Evolutionary conservation across 2,113 vertebrate genomes (phyloP).

Genomic region (Lipophrys pholis): DNA sequence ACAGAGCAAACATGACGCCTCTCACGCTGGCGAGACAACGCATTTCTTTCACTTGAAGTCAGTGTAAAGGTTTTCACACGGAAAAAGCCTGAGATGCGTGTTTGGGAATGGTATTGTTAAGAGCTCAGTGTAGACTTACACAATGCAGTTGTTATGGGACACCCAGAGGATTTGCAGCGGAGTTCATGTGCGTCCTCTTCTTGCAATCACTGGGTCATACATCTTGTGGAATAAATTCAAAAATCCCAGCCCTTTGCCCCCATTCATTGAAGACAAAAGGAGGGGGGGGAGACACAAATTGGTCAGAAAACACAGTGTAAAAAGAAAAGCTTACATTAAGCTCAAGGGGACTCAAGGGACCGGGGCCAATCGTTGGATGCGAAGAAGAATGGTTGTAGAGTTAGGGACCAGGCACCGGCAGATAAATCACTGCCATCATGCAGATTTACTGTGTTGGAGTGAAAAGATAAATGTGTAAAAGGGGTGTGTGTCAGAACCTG

Average conservation of each 20-base stretch:
- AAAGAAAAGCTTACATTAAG: constrained; percentile 87
- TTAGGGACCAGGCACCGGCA: constrained; percentile 81
- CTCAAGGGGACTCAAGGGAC: constrained; percentile 92
- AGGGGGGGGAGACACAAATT: constrained; percentile 81
- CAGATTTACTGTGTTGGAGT: constrained; percentile 91
- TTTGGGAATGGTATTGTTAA: constrained; percentile 56
- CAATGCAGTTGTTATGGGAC: constrained; percentile 67
- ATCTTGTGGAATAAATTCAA: constrained; percentile 80
- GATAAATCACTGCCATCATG: constrained; percentile 95
- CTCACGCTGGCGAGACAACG: constrained; percentile 53
- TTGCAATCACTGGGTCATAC: constrained; percentile 75
- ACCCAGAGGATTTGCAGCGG: constrained; percentile 69
- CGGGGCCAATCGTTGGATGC: constrained; percentile 82
- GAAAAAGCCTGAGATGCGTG: constrained; percentile 44
- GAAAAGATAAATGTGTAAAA: constrained; percentile 97
- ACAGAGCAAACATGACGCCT: constrained; percentile 45
- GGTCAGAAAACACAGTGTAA: constrained; percentile 87
- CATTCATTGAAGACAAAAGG: constrained; percentile 82
- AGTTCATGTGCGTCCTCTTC: constrained; percentile 65
- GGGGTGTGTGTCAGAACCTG: constrained; percentile 87
- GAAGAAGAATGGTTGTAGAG: constrained; percentile 87
- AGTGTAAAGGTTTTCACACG: constrained; percentile 63
- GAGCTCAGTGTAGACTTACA: constrained; percentile 60
- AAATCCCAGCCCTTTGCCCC: constrained; percentile 78
- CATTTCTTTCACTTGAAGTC: constrained; percentile 60